Conservation (phyloP, 2,113 vertebrate species). For the Ophiodon elongatus region DNA sequence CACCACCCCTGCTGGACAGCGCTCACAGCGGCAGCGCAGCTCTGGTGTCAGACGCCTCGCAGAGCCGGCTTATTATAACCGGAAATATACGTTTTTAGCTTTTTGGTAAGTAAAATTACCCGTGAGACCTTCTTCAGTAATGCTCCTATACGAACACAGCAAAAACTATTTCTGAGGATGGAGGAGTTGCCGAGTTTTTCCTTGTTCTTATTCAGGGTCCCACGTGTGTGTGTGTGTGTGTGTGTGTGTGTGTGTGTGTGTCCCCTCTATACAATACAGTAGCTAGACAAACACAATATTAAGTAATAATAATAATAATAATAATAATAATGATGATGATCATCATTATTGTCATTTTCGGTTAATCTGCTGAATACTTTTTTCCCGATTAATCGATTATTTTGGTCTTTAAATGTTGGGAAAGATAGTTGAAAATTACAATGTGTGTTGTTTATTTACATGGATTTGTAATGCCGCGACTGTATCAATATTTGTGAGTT, state of each 20-base stretch:
- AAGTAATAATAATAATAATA: not conserved
- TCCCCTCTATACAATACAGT: not conserved
- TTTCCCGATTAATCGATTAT: too few relatives aligned
- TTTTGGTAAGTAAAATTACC: not conserved
- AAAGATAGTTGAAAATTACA: too few relatives aligned
- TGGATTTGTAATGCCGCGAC: too few relatives aligned
- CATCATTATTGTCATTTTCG: not conserved
- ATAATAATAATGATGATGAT: not conserved
- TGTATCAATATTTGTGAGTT: not conserved
- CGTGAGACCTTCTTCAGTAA: not conserved
- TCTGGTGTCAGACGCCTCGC: not conserved
- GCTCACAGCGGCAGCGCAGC: slow-evolving; percentile 36
- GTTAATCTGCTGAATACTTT: not conserved
- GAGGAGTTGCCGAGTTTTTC: not conserved
- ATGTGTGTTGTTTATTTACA: too few relatives aligned
- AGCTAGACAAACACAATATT: not conserved
- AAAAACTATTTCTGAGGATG: not conserved
- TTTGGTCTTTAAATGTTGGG: too few relatives aligned
- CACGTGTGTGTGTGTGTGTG: not conserved
- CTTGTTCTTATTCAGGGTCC: not conserved
- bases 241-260: not conserved
- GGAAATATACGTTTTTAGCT: not conserved
- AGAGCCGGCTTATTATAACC: not conserved
- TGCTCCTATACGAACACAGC: not conserved
- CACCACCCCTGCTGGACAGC: slow-evolving; percentile 81